phyloP scores from a whole-genome alignment of 1,140 invertebrate species.

The Drosophila ironensis region DNA sequence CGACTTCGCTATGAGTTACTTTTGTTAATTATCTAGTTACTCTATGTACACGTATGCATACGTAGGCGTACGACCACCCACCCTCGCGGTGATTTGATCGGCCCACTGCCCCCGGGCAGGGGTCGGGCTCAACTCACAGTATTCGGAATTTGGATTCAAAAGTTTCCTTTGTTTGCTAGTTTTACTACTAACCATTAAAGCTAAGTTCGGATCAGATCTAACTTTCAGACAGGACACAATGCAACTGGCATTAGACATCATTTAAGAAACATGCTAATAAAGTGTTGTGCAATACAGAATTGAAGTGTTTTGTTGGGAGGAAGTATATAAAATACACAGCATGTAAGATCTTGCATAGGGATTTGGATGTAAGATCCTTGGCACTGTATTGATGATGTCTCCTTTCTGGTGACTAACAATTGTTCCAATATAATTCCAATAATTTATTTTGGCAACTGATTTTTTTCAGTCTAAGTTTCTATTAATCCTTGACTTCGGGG shows the following conservation, averaged over 20 bases:
- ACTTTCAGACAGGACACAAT: constrained; percentile 55
- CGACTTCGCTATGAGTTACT: constrained; percentile 33
- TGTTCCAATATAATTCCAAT: too few species aligned
- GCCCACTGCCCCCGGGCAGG: neutral
- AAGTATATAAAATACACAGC: too few species aligned
- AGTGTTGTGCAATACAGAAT: constrained; percentile 57
- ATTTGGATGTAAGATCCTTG: too few species aligned
- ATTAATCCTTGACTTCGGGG: too few species aligned
- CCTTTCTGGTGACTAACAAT: too few species aligned
- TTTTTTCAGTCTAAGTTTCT: too few species aligned
- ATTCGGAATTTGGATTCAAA: constrained; percentile 16
- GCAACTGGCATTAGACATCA: constrained; percentile 62
- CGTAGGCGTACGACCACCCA: too few species aligned
- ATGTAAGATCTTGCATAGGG: too few species aligned
- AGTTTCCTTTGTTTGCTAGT: constrained; percentile 16
- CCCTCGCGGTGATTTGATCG: constrained; percentile 30
- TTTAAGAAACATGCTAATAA: constrained; percentile 62
- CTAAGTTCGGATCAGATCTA: constrained; percentile 52
- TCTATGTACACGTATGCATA: too few species aligned
- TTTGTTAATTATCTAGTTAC: constrained; percentile 39
- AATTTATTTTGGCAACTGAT: too few species aligned
- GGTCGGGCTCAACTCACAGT: constrained; percentile 37
- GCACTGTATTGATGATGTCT: too few species aligned
- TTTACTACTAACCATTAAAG: constrained; percentile 31
- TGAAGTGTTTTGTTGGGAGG: too few species aligned